Evolutionary conservation across 2,113 vertebrate genomes (phyloP).

Genomic region (Sterrhoptilus dennistouni): DNA sequence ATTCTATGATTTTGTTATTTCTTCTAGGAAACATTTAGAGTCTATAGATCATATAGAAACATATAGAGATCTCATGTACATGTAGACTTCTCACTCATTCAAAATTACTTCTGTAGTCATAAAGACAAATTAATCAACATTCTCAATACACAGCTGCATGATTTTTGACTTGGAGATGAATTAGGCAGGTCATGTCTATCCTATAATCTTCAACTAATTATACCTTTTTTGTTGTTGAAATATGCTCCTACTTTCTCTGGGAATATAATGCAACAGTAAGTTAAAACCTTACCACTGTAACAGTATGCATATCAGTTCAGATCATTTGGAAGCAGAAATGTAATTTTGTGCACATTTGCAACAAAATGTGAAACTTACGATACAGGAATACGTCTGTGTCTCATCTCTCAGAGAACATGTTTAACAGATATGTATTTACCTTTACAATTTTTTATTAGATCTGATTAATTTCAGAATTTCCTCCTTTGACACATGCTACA

Average conservation of each 20-base stretch:
- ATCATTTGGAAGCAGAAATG: background rate
- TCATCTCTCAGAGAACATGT: background rate
- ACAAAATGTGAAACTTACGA: background rate
- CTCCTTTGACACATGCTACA: background rate
- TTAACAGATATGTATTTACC: background rate
- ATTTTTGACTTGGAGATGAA: background rate
- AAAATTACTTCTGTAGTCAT: background rate
- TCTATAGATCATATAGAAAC: too few relatives aligned
- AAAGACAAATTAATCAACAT: background rate
- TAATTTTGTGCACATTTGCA: background rate
- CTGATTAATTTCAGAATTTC: background rate
- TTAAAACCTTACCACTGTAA: background rate
- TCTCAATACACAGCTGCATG: background rate
- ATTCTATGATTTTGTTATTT: background rate
- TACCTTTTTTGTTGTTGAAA: background rate
- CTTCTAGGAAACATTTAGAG: background rate
- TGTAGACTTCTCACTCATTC: background rate
- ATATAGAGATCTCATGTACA: fast-evolving
- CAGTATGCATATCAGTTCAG: background rate
- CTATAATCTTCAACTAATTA: background rate
- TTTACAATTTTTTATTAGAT: background rate
- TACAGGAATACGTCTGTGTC: fast-evolving
- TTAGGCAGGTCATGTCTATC: background rate
- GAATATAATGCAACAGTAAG: background rate
- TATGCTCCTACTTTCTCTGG: background rate